phyloP scores from a whole-genome alignment of 2,888 invertebrate species.

The Cistogaster globosa region DNA sequence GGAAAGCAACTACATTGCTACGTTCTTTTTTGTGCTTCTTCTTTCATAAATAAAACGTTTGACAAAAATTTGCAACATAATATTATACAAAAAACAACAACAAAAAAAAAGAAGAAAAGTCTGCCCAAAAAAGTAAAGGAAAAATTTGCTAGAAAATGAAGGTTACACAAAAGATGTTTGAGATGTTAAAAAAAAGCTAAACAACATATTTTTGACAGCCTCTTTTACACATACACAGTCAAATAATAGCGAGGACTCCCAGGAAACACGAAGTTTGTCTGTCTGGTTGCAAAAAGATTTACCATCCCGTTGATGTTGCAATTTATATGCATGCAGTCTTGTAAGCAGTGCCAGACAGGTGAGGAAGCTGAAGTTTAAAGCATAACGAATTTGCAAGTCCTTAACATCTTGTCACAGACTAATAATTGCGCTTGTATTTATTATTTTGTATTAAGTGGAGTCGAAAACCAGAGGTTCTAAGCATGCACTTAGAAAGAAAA shows the following conservation, averaged over 20 bases:
- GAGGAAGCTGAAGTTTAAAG: slow-evolving; percentile 64
- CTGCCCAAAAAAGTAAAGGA: slow-evolving; percentile 27
- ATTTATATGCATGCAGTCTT: slow-evolving; percentile 55
- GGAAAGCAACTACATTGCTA: slow-evolving; percentile 75
- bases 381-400: slow-evolving; percentile 68
- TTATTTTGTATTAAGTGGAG: slow-evolving; percentile 15
- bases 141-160: slow-evolving; percentile 48
- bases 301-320: slow-evolving; percentile 54
- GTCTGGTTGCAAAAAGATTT: slow-evolving; percentile 52
- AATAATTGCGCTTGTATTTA: slow-evolving; percentile 49
- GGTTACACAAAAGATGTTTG: slow-evolving; percentile 65
- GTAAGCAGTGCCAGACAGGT: slow-evolving; percentile 61
- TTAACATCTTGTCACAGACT: slow-evolving; percentile 69
- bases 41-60: slow-evolving; percentile 45
- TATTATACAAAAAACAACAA: slow-evolving; percentile 8
- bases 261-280: slow-evolving; percentile 38
- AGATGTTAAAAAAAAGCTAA: slow-evolving; percentile 3
- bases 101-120: too few relatives aligned
- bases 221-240: slow-evolving; percentile 5
- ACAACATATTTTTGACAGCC: slow-evolving; percentile 59
- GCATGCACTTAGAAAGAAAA: neutral
- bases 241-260: slow-evolving; percentile 8
- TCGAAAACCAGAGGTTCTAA: slow-evolving; percentile 28
- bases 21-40: slow-evolving; percentile 2
- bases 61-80: slow-evolving; percentile 49